Base-by-base conservation (phyloP, 1,140 invertebrate species). In the Trachelipus rathkii region DNA sequence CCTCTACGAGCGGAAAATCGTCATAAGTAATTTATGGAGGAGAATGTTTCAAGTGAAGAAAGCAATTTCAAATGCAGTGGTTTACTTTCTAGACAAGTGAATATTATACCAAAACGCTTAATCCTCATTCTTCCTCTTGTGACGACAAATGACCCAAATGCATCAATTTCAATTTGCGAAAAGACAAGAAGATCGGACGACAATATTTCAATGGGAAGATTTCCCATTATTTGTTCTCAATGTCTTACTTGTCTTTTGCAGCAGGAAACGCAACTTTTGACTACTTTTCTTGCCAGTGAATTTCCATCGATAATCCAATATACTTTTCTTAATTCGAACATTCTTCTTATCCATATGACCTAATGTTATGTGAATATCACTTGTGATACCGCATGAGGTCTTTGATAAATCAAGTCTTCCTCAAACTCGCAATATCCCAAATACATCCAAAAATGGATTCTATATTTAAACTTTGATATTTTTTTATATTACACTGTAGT, bases 1-100 rank as follows among this genome's bases (percentile, higher is more conserved):
- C 84, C 83, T 78, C 85, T 66, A 23, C 83, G 24, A 43, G 82
- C 44, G 13, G 83, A 76, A 77, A 86, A 86, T 53, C 84, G 46
- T 45, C 80, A 74, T 13, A 86, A 78, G 8, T 84, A 81, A 66
- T 83, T 80, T 46, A 83, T 44, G 82, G 82, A 83, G 10, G 80
- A 44, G 76, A 76, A 9, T 4, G 24, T 43, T 4, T 11, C 50
- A 3, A 72, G 10, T 0, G 71, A 24, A 43, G 11, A 0, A 46
- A 83, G 81, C 9, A 84, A 44, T 68, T 86, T 84, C 15, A 85
- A 60, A 53, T 85, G 83, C 11, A 33, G 71, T 10, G 83, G 83
- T 50, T 83, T 84, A 10, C 79, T 82, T 0, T 74, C 11, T 53
- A 84, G 75, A 81, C 83, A 84, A 7, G 75, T 73, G 73, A 84